phyloP scores from a whole-genome alignment of 2,113 vertebrate genomes.

The Hippocampus zosterae region DNA sequence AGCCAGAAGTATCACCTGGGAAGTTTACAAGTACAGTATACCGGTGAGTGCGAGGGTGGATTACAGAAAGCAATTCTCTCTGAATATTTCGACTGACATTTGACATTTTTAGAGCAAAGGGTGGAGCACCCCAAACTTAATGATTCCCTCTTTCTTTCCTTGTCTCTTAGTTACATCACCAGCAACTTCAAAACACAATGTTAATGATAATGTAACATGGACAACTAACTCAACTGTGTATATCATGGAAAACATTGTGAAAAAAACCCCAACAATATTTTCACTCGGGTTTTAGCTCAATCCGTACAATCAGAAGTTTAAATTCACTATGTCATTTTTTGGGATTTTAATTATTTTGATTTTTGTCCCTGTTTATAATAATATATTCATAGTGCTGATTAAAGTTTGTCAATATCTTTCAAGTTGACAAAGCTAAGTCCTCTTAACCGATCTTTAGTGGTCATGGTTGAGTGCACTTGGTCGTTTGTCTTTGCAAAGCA shows the following conservation, averaged over 20 bases:
- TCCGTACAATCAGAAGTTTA: not conserved
- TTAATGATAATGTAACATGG: not conserved
- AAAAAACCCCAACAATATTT: not conserved
- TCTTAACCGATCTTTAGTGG: not conserved
- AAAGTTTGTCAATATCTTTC: not conserved
- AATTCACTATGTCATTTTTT: not conserved
- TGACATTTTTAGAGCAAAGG: slow-evolving; percentile 33
- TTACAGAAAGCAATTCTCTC: slow-evolving; percentile 12
- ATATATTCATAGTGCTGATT: not conserved
- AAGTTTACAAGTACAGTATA: slow-evolving; percentile 8
- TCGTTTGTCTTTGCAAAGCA: not conserved
- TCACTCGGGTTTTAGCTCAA: slow-evolving; percentile 22
- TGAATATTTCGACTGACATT: slow-evolving; percentile 31
- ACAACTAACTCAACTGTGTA: slow-evolving; percentile 15
- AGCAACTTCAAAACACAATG: slow-evolving; percentile 12
- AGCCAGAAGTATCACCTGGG: slow-evolving; percentile 54
- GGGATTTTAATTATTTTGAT: too few relatives aligned
- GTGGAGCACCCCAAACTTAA: slow-evolving; percentile 37
- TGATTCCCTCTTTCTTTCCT: slow-evolving; percentile 10
- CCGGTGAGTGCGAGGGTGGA: slow-evolving; percentile 2
- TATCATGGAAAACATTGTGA: not conserved
- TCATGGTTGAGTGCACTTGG: not conserved
- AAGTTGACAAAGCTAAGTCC: not conserved
- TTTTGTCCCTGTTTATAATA: not conserved
- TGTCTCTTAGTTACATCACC: slow-evolving; percentile 20